Evolutionary conservation across 1,140 invertebrate genomes (phyloP).

Genomic region (Ectropis grisescens): DNA sequence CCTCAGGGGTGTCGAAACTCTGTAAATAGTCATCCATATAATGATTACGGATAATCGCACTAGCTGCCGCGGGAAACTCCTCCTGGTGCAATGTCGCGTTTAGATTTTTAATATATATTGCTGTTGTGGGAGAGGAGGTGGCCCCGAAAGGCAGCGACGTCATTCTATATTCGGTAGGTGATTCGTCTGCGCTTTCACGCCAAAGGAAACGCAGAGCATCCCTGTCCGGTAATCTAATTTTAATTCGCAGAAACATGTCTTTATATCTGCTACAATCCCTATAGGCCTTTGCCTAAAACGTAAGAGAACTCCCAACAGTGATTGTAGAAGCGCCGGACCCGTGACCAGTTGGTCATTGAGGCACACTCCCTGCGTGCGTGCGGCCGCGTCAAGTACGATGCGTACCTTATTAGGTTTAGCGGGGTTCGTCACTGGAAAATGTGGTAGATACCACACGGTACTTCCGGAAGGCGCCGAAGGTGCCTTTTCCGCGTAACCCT

Average conservation of each 20-base stretch:
- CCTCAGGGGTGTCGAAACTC: constrained; percentile 7
- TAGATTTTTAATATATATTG: constrained; percentile 18
- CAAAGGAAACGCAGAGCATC: constrained; percentile 10
- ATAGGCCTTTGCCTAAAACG: constrained; percentile 11
- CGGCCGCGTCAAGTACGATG: constrained; percentile 10
- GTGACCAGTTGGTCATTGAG: constrained; percentile 5
- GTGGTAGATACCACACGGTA: constrained; percentile 8
- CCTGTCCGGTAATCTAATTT: constrained; percentile 6
- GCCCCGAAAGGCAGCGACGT: constrained; percentile 17
- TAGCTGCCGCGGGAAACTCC: constrained; percentile 19
- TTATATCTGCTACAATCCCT: constrained; percentile 13
- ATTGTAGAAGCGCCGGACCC: constrained; percentile 9
- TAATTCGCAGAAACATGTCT: constrained; percentile 17
- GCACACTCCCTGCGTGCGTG: background rate
- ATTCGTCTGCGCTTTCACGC: constrained; percentile 1
- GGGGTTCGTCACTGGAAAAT: constrained; percentile 7
- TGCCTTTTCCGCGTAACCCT: constrained; percentile 3
- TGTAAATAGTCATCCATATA: constrained; percentile 51
- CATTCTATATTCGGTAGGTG: constrained; percentile 10
- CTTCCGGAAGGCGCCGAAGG: background rate
- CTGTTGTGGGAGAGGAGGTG: constrained; percentile 11
- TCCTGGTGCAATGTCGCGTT: constrained; percentile 14
- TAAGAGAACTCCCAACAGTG: constrained; percentile 4
- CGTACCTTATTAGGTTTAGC: constrained; percentile 4
- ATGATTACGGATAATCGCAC: constrained; percentile 25